Evolutionary conservation across 2,113 vertebrate species (phyloP), one percentile per base, ranked within the genome.

Genomic region (Vidua chalybeata): DNA sequence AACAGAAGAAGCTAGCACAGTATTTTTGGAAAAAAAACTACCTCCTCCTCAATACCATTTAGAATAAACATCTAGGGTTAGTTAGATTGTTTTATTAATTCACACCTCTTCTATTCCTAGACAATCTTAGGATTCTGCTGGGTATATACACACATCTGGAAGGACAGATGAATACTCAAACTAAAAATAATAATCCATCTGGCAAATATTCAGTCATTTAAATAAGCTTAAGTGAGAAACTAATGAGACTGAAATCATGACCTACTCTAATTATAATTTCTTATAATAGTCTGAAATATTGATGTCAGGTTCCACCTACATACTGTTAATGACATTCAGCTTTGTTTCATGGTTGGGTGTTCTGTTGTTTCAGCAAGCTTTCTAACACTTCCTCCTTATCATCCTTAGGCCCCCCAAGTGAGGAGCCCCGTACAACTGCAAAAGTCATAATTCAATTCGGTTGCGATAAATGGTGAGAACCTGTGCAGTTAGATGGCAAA

Each of bases 171-270:
- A 85, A 93, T 68, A 90, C 45, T 76, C 48, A 68, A 71, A 75
- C 52, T 79, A 89, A 94, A 94, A 96, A 78, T 45, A 89, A 61
- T 43, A 52, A 18, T 61, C 35, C 66, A 72, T 79, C 67, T 93
- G 87, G 78, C 45, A 93, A 94, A 87, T 68, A 84, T 55, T 72
- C 63, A 58, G 35, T 46, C 54, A 83, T 61, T 79, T 62, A 90
- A 75, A 56, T 64, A 73, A 91, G 78, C 37, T 76, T 69, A 87
- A 82, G 46, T 76, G 46, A 85, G 62, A 95, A 95, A 88, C 43
- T 80, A 92, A 80, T 66, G 72, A 83, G 79, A 88, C 17, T 37
- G 75, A 94, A 92, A 84, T 69, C 11, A 63, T 51, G 58, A 91
- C 76, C 28, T 73, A 39, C 33, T 62, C 66, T 77, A 87, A 84